Evolutionary conservation across 2,888 invertebrate species (phyloP).

Genomic region (Tetranychus piercei): DNA sequence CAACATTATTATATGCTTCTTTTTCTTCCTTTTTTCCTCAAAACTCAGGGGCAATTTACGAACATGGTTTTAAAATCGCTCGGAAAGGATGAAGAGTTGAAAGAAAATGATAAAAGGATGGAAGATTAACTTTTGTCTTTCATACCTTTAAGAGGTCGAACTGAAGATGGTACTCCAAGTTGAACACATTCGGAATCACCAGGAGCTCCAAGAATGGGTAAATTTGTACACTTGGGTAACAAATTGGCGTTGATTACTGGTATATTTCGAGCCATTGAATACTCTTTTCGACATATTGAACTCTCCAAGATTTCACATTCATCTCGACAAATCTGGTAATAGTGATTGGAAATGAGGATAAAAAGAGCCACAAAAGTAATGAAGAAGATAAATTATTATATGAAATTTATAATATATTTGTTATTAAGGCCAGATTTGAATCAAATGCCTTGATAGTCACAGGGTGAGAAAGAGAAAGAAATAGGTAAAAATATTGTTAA

Average conservation of each 20-base stretch:
- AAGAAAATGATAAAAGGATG: not conserved
- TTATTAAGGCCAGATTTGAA: too few species aligned
- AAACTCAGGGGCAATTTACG: too few species aligned
- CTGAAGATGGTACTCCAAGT: slow-evolving; percentile 47
- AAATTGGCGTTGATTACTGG: slow-evolving; percentile 53
- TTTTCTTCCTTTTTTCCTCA: not conserved
- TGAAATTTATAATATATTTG: too few species aligned
- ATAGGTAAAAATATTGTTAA: not conserved
- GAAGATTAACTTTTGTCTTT: not conserved
- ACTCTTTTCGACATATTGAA: slow-evolving; percentile 74
- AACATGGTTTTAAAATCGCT: too few species aligned
- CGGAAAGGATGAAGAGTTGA: not conserved
- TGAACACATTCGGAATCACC: slow-evolving; percentile 54
- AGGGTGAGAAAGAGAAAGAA: not conserved
- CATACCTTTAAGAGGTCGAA: slow-evolving; percentile 28
- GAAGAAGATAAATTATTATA: too few species aligned
- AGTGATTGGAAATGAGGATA: not conserved
- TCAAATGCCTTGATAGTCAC: too few species aligned
- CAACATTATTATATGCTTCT: not conserved
- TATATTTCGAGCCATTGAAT: slow-evolving; percentile 77
- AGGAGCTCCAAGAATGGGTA: slow-evolving; percentile 38
- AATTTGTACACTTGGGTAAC: slow-evolving; percentile 33
- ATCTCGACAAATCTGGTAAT: slow-evolving; percentile 49
- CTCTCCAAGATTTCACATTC: slow-evolving; percentile 83
- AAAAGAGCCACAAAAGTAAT: too few species aligned